These are phyloP conservation scores for Sebastolobus altivelis DNA, from an alignment of 2,797 vertebrate species.

Conservation along the genomic window DNA sequence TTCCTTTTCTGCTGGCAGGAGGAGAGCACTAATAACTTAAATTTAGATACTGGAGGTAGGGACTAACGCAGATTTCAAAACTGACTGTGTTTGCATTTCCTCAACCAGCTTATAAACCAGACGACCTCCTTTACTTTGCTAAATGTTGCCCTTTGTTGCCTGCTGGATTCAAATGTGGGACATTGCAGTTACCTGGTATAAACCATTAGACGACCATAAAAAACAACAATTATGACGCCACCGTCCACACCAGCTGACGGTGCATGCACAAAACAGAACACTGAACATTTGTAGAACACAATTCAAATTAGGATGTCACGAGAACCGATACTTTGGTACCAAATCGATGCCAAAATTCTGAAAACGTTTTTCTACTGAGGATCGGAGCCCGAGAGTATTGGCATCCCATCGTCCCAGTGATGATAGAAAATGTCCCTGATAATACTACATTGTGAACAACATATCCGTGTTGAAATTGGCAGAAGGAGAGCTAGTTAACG, in stretches of 20 bases:
- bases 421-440: too few species aligned
- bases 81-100: background rate
- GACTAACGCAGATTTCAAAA: background rate
- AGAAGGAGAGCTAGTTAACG: too few species aligned
- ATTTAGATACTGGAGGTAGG: slow-evolving; percentile 9
- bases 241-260: background rate
- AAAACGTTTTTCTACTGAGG: background rate
- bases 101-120: background rate
- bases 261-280: background rate
- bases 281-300: background rate
- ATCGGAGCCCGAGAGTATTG: too few species aligned
- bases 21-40: slow-evolving; percentile 5
- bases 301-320: background rate
- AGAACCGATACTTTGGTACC: background rate
- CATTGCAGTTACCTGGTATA: background rate
- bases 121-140: background rate
- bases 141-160: background rate
- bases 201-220: background rate
- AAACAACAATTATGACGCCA: too few species aligned
- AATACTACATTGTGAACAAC: too few species aligned
- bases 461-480: too few species aligned
- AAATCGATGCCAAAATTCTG: background rate
- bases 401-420: too few species aligned
- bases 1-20: slow-evolving; percentile 21
- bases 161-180: background rate